Conservation (phyloP, 2,888 invertebrate species). For the Eilema griseolum region DNA sequence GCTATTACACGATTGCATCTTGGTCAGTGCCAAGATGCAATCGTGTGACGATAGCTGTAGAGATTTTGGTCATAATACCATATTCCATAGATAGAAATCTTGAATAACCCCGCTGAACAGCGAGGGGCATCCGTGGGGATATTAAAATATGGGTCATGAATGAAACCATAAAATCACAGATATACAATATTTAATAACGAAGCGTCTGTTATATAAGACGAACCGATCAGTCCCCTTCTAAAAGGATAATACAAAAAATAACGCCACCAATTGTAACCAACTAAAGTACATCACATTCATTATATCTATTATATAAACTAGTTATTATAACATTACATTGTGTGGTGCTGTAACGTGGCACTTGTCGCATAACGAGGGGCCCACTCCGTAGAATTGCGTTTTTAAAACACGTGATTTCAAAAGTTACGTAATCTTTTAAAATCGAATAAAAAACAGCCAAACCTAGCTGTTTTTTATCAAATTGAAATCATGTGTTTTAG, state of each 20-base stretch:
- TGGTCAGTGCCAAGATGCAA: too few species aligned
- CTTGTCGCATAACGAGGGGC: background rate
- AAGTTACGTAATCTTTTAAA: background rate
- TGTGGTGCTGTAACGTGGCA: conserved; percentile 14
- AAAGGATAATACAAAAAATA: conserved; percentile 55
- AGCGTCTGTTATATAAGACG: conserved; percentile 73
- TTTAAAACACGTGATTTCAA: background rate
- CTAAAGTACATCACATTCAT: conserved; percentile 64
- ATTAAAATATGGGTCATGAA: too few species aligned
- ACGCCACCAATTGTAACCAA: conserved; percentile 55
- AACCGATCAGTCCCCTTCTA: conserved; percentile 60
- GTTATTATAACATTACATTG: conserved; percentile 38
- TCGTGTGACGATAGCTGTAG: too few species aligned
- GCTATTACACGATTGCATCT: too few species aligned
- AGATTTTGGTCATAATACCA: too few species aligned
- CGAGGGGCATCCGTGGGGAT: too few species aligned
- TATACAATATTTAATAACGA: conserved; percentile 71
- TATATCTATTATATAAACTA: conserved; percentile 54
- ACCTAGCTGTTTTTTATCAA: too few species aligned
- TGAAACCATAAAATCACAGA: conserved; percentile 59
- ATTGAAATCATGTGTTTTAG: too few species aligned
- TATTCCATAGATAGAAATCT: too few species aligned
- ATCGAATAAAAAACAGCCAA: too few species aligned
- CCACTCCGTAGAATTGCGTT: too few species aligned
- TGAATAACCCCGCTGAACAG: too few species aligned